Evolutionary conservation across 2,888 invertebrate species (phyloP), one percentile per base, ranked within the genome.

Genomic region (Cheilosia urbana): DNA sequence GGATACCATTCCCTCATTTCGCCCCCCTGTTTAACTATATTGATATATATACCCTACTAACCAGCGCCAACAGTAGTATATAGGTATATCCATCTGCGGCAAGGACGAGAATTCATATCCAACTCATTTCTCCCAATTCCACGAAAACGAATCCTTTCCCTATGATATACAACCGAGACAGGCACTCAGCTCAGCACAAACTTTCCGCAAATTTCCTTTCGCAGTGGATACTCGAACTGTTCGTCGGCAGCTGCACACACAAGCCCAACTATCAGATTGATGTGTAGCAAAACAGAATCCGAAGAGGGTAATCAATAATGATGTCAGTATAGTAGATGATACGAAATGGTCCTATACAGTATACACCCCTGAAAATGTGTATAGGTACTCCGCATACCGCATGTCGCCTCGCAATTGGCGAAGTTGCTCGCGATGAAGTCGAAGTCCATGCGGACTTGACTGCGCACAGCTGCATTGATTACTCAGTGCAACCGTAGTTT

Each of bases 221-320:
- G 37, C 55, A 81, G 53, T 42, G 49, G 49, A 77, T 82, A 68
- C 62, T 42, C 21, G 37, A 79, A 30, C 51, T 49, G 27, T 24
- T 24, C 24, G 24, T 24, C 24, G 24, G 57, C 83, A 83, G 79
- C 83, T 83, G 83, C 51, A 17, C 65, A 78, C 78, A 79, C 49
- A 51, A 51, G 51, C 55, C 49, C 51, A 68, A 78, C 73, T 79
- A 63, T 73, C 63, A 37, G 62, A 79, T 73, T 79, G 83, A 84
- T 84, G 79, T 75, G 66, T 68, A 73, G 72, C 79, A 78, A 79
- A 83, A 84, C 63, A 75, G 79, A 53, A 84, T 69, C 73, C 69
- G 57, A 84, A 79, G 69, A 75, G 75, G 78, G 79, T 84, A 65
- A 79, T 84, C 83, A 84, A 84, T 84, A 84, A 79, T 63, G 60